phyloP scores from a whole-genome alignment of 2,797 vertebrate genomes.

The Coregonus sp. region DNA sequence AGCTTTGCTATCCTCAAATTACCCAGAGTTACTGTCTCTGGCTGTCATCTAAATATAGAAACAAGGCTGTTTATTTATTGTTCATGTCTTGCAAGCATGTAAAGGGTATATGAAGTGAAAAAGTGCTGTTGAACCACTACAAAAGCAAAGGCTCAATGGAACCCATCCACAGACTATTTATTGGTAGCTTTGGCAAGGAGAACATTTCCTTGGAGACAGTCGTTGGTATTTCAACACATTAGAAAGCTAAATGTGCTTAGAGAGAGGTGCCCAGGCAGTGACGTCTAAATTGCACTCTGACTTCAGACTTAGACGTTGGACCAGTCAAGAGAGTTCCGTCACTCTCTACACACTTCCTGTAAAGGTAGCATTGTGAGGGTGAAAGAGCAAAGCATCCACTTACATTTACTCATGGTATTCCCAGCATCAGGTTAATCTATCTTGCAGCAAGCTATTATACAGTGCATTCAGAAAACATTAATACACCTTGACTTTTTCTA shows the following conservation, averaged over 20 bases:
- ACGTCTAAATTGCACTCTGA: slow-evolving; percentile 21
- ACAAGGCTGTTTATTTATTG: slow-evolving; percentile 61
- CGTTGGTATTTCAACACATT: slow-evolving; percentile 2
- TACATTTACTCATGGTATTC: slow-evolving; percentile 21
- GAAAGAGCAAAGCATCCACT: not conserved
- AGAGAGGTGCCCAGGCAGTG: not conserved
- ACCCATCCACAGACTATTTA: slow-evolving; percentile 13
- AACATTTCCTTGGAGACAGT: slow-evolving; percentile 18
- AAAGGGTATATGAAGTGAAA: slow-evolving; percentile 36
- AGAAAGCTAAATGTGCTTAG: not conserved
- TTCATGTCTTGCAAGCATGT: slow-evolving; percentile 42
- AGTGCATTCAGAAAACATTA: no score
- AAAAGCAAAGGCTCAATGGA: slow-evolving; percentile 30
- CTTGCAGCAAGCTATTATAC: not conserved
- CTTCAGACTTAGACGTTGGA: not conserved
- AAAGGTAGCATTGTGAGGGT: not conserved
- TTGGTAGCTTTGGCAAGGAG: slow-evolving; percentile 20
- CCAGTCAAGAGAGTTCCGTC: not conserved
- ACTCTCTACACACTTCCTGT: not conserved
- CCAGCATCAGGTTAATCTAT: not conserved
- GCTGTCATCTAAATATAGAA: slow-evolving; percentile 69
- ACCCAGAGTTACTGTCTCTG: slow-evolving; percentile 4
- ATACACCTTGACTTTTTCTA: no score
- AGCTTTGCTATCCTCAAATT: no score
- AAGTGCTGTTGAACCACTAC: slow-evolving; percentile 32